phyloP scores from a whole-genome alignment of 2,888 invertebrate species.

The Cryptophagus acutangulus region DNA sequence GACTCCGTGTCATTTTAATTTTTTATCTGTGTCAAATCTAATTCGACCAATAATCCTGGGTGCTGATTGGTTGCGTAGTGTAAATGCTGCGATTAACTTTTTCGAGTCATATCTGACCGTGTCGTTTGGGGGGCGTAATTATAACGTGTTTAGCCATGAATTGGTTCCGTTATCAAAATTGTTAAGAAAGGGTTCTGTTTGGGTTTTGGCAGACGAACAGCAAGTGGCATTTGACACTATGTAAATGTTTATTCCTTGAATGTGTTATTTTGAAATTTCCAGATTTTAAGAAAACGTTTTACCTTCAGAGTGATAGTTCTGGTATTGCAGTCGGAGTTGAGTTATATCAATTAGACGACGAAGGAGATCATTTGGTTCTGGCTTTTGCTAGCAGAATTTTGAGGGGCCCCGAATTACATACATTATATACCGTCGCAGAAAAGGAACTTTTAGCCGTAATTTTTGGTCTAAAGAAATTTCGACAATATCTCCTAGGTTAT shows the following conservation, averaged over 20 bases:
- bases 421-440: slow-evolving; percentile 21
- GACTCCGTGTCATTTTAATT: too few relatives aligned
- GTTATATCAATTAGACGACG: slow-evolving; percentile 14
- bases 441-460: slow-evolving; percentile 20
- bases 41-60: too few relatives aligned
- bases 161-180: slow-evolving; percentile 14
- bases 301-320: slow-evolving; percentile 14
- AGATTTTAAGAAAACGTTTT: slow-evolving; percentile 6
- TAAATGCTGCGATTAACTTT: too few relatives aligned
- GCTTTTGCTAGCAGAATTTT: slow-evolving; percentile 17
- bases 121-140: too few relatives aligned
- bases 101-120: too few relatives aligned
- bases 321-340: slow-evolving; percentile 11
- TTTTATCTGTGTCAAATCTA: too few relatives aligned
- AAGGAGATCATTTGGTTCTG: slow-evolving; percentile 15
- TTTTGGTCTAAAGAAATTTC: slow-evolving; percentile 16
- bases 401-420: slow-evolving; percentile 15
- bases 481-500: slow-evolving; percentile 10
- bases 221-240: slow-evolving; percentile 10
- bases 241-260: slow-evolving; percentile 11
- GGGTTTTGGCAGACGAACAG: slow-evolving; percentile 13
- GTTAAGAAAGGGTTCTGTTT: slow-evolving; percentile 10
- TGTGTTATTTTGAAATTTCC: slow-evolving; percentile 15
- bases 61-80: too few relatives aligned
- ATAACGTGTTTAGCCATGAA: slow-evolving; percentile 13